phyloP scores from a whole-genome alignment of 2,113 vertebrate genomes.

The Thunnus thynnus region DNA sequence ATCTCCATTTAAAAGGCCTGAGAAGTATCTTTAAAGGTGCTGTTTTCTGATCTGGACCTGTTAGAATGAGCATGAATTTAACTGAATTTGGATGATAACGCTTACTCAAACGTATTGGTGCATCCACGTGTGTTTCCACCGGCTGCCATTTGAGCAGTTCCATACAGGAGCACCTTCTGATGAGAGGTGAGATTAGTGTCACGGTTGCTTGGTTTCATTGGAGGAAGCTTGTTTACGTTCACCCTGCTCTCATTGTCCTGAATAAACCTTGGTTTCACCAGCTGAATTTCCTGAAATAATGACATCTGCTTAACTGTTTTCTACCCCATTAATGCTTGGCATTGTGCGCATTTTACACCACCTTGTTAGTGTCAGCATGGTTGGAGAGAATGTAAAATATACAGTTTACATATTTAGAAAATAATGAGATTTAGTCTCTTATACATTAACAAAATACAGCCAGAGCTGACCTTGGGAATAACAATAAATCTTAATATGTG shows the following conservation, averaged over 20 bases:
- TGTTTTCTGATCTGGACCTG: background rate
- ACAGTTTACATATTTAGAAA: no score
- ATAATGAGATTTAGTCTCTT: slow-evolving; percentile 2
- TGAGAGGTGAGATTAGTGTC: slow-evolving; percentile 49
- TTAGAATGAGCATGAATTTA: background rate
- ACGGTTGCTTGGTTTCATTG: slow-evolving; percentile 39
- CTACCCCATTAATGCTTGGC: background rate
- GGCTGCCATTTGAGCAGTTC: slow-evolving; percentile 33
- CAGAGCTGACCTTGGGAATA: slow-evolving; percentile 16
- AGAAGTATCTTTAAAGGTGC: accelerated
- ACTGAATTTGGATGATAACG: slow-evolving; percentile 13
- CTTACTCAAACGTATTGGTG: slow-evolving; percentile 2
- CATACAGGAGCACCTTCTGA: slow-evolving; percentile 13
- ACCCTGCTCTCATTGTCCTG: slow-evolving; percentile 28
- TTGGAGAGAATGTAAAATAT: no score
- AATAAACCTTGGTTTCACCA: slow-evolving; percentile 12
- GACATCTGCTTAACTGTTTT: slow-evolving; percentile 15
- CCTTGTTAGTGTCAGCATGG: background rate
- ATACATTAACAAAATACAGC: background rate
- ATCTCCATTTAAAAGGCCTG: background rate
- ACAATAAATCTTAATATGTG: background rate
- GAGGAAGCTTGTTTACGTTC: slow-evolving; percentile 49
- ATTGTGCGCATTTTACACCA: background rate
- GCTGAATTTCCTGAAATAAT: background rate
- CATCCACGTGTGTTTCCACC: slow-evolving; percentile 35